Evolutionary conservation across 2,797 vertebrate species (phyloP).

Genomic region (Telmatherina bonti): DNA sequence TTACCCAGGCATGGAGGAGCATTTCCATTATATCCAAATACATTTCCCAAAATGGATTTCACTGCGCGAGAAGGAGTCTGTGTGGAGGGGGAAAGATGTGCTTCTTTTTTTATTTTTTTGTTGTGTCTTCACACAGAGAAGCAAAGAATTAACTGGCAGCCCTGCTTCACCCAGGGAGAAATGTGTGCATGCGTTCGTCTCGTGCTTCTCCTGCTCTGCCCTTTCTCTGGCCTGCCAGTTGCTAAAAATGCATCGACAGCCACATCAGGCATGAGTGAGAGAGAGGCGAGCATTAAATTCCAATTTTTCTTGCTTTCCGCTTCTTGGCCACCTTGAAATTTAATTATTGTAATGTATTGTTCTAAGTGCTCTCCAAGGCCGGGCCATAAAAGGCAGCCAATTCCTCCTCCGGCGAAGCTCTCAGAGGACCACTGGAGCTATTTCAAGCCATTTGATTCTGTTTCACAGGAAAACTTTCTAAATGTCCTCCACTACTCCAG

Average conservation of each 20-base stretch:
- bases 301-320: constrained; percentile 75
- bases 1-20: constrained; percentile 19
- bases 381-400: constrained; percentile 74
- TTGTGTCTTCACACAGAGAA: constrained; percentile 32
- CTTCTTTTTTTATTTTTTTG: constrained; percentile 34
- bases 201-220: constrained; percentile 23
- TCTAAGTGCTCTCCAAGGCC: constrained; percentile 82
- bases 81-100: constrained; percentile 16
- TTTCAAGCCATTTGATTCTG: constrained; percentile 77
- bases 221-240: constrained; percentile 49
- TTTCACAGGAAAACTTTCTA: constrained; percentile 70
- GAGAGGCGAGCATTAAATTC: constrained; percentile 74
- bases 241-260: constrained; percentile 68
- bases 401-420: constrained; percentile 62
- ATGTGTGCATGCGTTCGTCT: constrained; percentile 16
- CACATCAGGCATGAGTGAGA: constrained; percentile 54
- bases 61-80: constrained; percentile 29
- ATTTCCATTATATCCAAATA: constrained; percentile 42
- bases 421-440: constrained; percentile 68
- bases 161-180: constrained; percentile 33
- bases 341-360: constrained; percentile 85
- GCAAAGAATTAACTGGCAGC: constrained; percentile 51
- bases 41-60: constrained; percentile 42
- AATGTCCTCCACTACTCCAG: constrained; percentile 58
- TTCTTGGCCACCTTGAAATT: constrained; percentile 82